These are phyloP conservation scores for Samia ricini DNA, from an alignment of 1,140 invertebrate species.

Conservation along the genomic window DNA sequence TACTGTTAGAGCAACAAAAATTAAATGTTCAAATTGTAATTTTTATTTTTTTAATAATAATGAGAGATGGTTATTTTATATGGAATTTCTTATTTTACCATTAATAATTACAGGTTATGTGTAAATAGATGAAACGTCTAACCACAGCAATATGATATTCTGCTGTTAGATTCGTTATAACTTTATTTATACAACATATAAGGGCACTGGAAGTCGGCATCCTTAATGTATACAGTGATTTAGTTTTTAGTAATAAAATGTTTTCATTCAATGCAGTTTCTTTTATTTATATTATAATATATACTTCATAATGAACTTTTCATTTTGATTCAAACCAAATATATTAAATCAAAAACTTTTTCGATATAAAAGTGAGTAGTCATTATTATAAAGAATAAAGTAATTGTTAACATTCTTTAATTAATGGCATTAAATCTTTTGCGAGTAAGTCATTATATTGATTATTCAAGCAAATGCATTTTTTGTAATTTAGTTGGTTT, in stretches of 20 bases:
- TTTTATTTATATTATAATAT: neutral
- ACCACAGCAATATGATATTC: conserved; percentile 28
- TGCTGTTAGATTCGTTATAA: conserved; percentile 49
- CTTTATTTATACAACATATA: conserved; percentile 51
- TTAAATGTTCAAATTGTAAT: neutral
- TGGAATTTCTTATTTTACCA: conserved; percentile 49
- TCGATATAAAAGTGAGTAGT: no score
- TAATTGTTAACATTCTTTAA: no score
- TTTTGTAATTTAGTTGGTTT: no score
- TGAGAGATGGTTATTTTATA: conserved; percentile 44
- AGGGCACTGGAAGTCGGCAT: conserved; percentile 46
- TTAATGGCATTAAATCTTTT: no score
- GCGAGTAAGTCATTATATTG: no score
- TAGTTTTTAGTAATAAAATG: conserved; percentile 66
- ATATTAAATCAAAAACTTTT: no score
- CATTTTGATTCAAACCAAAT: no score
- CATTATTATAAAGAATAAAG: no score
- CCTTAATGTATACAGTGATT: conserved; percentile 63
- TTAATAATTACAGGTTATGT: conserved; percentile 40
- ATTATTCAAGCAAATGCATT: no score
- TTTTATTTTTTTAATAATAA: conserved; percentile 17
- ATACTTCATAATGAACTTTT: no score
- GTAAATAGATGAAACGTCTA: conserved; percentile 58
- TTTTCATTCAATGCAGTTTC: conserved; percentile 40
- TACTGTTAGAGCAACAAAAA: neutral